A percentile compares a stretch with the other conserved stretches of the same genome.
These are phyloP conservation scores for Meteorus colon DNA, from an alignment of 2,888 invertebrate species.

Conservation along the genomic window DNA sequence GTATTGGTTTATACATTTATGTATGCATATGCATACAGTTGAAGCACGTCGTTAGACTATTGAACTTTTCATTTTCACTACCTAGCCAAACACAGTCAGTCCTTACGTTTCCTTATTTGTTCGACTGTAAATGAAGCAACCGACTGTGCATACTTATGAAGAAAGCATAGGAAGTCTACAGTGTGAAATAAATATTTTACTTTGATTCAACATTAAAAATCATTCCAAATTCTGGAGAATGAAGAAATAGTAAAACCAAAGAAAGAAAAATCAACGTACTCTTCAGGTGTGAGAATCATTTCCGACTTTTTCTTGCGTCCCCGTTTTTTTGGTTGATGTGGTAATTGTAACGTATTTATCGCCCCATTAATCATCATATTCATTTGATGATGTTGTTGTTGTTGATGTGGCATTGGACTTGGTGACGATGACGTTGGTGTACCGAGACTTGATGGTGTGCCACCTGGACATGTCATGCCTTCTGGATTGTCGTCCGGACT, in stretches of 20 bases:
- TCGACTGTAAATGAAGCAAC: constrained; percentile 34
- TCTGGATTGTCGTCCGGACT: constrained; percentile 71
- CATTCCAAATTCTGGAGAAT: not conserved
- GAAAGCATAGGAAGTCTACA: not conserved
- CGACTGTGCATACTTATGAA: constrained; percentile 28
- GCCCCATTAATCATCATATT: constrained; percentile 68
- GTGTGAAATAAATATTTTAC: constrained; percentile 15
- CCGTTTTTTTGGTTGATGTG: constrained; percentile 82
- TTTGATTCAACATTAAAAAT: constrained; percentile 10
- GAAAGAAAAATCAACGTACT: constrained; percentile 62
- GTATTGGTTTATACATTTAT: constrained; percentile 11
- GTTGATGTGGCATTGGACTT: constrained; percentile 54
- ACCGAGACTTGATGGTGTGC: constrained; percentile 61
- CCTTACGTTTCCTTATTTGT: constrained; percentile 27
- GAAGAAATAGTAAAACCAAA: not conserved
- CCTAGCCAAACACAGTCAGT: constrained; percentile 33
- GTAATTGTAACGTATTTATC: constrained; percentile 65
- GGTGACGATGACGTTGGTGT: constrained; percentile 69
- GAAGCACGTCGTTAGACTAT: constrained; percentile 41
- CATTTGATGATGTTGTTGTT: constrained; percentile 62
- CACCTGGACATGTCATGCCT: constrained; percentile 64
- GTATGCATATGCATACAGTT: constrained; percentile 1
- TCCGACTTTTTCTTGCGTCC: constrained; percentile 88
- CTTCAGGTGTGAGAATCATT: constrained; percentile 73
- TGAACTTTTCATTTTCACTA: constrained; percentile 40